Evolutionary conservation across 2,113 vertebrate species (phyloP).

Genomic region (Nothoprocta perdicaria): DNA sequence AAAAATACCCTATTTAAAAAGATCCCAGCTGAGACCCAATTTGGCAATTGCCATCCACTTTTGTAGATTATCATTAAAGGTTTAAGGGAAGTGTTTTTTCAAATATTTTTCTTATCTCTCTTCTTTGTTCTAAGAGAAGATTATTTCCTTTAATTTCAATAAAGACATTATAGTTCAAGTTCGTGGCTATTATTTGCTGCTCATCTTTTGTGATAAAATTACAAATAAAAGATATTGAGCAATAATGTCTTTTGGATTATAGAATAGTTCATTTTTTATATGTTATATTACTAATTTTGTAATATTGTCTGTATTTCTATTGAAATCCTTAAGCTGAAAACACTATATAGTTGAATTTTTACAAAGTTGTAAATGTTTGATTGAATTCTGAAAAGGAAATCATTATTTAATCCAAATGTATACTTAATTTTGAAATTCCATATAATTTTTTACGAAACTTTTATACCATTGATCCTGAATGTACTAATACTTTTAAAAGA

Average conservation of each 20-base stretch:
- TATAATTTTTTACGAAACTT: neutral
- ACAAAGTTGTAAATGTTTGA: neutral
- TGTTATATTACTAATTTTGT: neutral
- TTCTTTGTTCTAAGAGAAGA: neutral
- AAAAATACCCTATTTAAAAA: neutral
- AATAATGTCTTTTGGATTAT: neutral
- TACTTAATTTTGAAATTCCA: neutral
- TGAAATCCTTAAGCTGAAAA: neutral
- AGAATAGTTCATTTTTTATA: neutral
- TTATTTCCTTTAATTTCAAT: neutral
- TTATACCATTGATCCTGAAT: neutral
- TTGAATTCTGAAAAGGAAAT: neutral
- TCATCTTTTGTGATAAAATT: neutral
- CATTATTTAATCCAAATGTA: fast-evolving
- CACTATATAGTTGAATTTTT: neutral
- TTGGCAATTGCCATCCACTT: neutral
- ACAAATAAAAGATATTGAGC: neutral
- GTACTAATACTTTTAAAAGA: slow-evolving; percentile 1
- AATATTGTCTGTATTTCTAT: neutral
- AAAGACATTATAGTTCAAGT: neutral
- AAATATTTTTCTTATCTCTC: neutral
- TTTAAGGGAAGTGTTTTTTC: neutral
- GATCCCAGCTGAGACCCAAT: neutral
- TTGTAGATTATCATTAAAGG: neutral
- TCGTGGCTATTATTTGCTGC: neutral